A percentile compares a stretch with the other conserved stretches of the same genome.
Conservation (phyloP, 2,888 invertebrate genomes). For the Spicauda simplicius region DNA sequence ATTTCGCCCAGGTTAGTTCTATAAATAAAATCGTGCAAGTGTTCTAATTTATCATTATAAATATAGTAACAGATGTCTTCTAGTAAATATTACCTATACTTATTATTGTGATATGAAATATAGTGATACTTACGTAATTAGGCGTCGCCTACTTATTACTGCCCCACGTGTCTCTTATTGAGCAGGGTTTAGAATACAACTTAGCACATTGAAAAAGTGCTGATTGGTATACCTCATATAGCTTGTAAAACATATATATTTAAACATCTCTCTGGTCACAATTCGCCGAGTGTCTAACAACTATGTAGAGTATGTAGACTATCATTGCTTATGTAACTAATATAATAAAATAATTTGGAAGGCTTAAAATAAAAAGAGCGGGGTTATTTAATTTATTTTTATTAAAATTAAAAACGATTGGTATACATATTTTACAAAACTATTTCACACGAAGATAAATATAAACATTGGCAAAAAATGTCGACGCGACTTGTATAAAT, state of each 20-base stretch:
- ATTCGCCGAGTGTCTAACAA: no score
- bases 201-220: no score
- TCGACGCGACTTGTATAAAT: conserved; percentile 37
- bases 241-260: no score
- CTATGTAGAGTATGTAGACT: no score
- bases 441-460: conserved; percentile 31
- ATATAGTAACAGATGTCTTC: neutral
- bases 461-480: conserved; percentile 29
- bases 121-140: neutral
- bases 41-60: neutral
- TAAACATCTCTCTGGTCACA: no score
- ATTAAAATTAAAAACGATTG: conserved; percentile 30
- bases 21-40: conserved; percentile 1
- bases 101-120: neutral
- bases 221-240: no score
- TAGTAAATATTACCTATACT: no score
- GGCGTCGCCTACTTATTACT: no score
- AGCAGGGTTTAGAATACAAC: no score
- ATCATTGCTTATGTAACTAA: no score
- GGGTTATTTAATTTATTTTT: conserved; percentile 12
- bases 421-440: conserved; percentile 29
- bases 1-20: conserved; percentile 5
- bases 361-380: neutral
- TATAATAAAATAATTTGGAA: neutral
- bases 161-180: no score